Evolutionary conservation across 2,888 invertebrate species (phyloP).

Genomic region (Druceiella hillmani): DNA sequence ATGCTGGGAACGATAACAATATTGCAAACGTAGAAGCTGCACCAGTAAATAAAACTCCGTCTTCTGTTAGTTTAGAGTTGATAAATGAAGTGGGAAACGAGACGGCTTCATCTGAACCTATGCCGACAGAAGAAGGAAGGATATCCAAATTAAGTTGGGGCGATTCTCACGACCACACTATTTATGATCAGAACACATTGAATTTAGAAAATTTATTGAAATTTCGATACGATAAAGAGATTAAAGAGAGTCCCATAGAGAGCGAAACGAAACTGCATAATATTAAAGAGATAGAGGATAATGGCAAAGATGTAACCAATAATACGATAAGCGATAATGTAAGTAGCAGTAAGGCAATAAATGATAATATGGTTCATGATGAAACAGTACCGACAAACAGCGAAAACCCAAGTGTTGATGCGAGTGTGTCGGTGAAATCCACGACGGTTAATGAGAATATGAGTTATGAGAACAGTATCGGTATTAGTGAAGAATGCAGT

Average conservation of each 20-base stretch:
- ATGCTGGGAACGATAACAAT: conserved; percentile 35
- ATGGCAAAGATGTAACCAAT: too few species aligned
- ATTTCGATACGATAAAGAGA: too few species aligned
- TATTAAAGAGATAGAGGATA: conserved; percentile 7
- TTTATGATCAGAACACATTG: conserved; percentile 46
- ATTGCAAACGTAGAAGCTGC: conserved; percentile 1
- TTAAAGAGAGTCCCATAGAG: conserved; percentile 18
- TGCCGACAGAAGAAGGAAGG: conserved; percentile 23
- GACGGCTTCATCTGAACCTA: not conserved
- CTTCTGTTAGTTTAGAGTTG: conserved; percentile 32
- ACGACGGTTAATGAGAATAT: too few species aligned
- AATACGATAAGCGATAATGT: too few species aligned
- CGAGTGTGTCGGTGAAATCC: too few species aligned
- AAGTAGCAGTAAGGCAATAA: too few species aligned
- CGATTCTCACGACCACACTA: conserved; percentile 38
- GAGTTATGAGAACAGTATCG: too few species aligned
- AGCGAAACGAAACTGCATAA: conserved; percentile 24
- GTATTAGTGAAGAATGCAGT: too few species aligned
- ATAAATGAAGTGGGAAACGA: conserved; percentile 16
- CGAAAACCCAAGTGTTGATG: too few species aligned
- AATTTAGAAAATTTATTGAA: conserved; percentile 43
- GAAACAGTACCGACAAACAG: too few species aligned
- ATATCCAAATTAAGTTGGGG: conserved; percentile 43
- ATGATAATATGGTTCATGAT: too few species aligned
- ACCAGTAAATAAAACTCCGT: conserved; percentile 33